Evolutionary conservation across 2,888 invertebrate genomes (phyloP).

Genomic region (Eubasilissa splendida): DNA sequence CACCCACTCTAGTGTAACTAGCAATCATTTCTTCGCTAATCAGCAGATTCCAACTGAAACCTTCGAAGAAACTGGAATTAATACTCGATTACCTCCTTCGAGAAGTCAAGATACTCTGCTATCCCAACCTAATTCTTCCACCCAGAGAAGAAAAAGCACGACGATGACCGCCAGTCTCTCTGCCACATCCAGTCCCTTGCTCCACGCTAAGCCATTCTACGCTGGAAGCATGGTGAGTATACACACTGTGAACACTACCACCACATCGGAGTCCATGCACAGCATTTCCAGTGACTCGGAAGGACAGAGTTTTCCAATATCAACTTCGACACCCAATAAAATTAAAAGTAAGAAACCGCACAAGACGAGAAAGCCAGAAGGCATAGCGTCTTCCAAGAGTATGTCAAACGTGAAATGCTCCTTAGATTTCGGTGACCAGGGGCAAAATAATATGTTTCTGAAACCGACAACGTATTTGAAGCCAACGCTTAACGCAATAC

Average conservation of each 20-base stretch:
- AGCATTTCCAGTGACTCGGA: constrained; percentile 80
- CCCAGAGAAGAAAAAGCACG: constrained; percentile 70
- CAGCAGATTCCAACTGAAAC: constrained; percentile 45
- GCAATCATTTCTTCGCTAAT: constrained; percentile 67
- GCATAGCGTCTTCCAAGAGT: constrained; percentile 74
- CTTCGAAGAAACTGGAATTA: constrained; percentile 52
- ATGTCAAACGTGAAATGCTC: constrained; percentile 76
- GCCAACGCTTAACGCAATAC: constrained; percentile 69
- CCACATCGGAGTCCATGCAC: constrained; percentile 77
- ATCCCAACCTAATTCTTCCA: constrained; percentile 64
- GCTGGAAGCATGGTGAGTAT: constrained; percentile 78
- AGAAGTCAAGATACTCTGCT: constrained; percentile 85
- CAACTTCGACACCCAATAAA: constrained; percentile 72
- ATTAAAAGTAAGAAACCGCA: constrained; percentile 71
- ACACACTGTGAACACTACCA: constrained; percentile 73
- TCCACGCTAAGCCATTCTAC: constrained; percentile 75
- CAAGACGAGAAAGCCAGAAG: constrained; percentile 61
- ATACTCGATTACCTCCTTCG: constrained; percentile 79
- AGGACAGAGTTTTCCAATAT: constrained; percentile 72
- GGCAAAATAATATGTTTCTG: constrained; percentile 64
- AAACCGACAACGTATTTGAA: constrained; percentile 68
- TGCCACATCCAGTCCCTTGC: constrained; percentile 80
- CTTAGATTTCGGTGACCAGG: constrained; percentile 68
- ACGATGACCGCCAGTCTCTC: constrained; percentile 76
- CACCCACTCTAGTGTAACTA: constrained; percentile 71